These are phyloP conservation scores for Chamaetylas fuelleborni DNA, from an alignment of 2,113 vertebrate species.

Conservation along the genomic window DNA sequence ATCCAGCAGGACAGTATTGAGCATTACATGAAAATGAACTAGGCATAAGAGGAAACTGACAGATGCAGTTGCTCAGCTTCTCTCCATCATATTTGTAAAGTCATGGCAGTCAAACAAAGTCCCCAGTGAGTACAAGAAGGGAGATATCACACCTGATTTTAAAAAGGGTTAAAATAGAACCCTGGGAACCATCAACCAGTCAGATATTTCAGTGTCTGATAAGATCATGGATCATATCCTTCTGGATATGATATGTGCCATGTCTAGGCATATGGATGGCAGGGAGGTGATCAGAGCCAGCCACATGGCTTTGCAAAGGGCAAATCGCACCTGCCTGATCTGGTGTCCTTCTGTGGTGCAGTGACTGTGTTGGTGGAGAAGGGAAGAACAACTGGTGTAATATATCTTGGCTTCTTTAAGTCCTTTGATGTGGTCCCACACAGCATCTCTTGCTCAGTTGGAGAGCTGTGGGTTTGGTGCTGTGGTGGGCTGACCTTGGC, in stretches of 20 bases:
- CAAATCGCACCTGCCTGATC: rapidly evolving
- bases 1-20: neutral
- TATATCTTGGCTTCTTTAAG: neutral
- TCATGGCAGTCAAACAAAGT: neutral
- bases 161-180: neutral
- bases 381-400: neutral
- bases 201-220: neutral
- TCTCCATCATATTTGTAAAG: neutral
- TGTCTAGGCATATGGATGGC: neutral
- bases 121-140: neutral
- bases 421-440: neutral
- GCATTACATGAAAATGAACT: neutral
- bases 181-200: neutral
- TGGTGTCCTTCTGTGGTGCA: neutral
- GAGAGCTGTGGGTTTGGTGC: neutral
- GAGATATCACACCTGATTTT: neutral
- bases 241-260: neutral
- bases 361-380: rapidly evolving
- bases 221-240: neutral
- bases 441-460: neutral
- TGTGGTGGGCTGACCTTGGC: neutral
- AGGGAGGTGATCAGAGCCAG: neutral
- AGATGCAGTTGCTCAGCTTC: neutral
- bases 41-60: neutral
- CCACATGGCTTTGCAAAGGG: neutral